Conservation (phyloP, 2,113 vertebrate species). For the Cyanoramphus novaezelandiae region DNA sequence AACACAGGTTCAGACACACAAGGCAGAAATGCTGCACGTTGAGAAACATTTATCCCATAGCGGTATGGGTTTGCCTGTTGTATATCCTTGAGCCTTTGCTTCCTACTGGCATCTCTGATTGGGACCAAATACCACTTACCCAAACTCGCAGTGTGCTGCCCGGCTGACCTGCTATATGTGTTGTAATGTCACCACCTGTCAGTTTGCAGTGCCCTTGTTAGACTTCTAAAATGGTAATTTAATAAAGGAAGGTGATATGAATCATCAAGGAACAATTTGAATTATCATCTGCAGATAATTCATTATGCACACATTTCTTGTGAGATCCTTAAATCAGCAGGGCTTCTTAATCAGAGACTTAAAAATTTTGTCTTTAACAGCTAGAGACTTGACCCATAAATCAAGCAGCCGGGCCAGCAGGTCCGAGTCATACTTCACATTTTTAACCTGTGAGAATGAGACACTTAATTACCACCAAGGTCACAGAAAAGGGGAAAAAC, state of each 20-base stretch:
- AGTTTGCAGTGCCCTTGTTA: neutral
- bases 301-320: constrained; percentile 77
- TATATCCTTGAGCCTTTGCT: neutral
- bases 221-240: constrained; percentile 66
- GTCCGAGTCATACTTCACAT: constrained; percentile 53
- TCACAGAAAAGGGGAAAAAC: constrained; percentile 59
- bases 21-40: neutral
- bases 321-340: constrained; percentile 74
- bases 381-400: constrained; percentile 76
- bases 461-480: constrained; percentile 71
- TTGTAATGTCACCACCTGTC: neutral
- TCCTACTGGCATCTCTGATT: neutral
- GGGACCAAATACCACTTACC: neutral
- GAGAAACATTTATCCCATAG: fast-evolving
- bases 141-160: neutral
- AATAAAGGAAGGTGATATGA: constrained; percentile 68
- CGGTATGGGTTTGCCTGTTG: neutral
- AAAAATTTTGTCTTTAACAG: constrained; percentile 70
- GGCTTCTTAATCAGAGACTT: constrained; percentile 76
- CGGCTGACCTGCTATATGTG: neutral
- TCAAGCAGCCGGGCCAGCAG: constrained; percentile 68
- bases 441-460: constrained; percentile 58
- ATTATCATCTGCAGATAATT: constrained; percentile 74
- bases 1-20: neutral
- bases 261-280: constrained; percentile 69